Base-by-base conservation (phyloP, 2,797 vertebrate species). In the Acipenser transmontanus region DNA sequence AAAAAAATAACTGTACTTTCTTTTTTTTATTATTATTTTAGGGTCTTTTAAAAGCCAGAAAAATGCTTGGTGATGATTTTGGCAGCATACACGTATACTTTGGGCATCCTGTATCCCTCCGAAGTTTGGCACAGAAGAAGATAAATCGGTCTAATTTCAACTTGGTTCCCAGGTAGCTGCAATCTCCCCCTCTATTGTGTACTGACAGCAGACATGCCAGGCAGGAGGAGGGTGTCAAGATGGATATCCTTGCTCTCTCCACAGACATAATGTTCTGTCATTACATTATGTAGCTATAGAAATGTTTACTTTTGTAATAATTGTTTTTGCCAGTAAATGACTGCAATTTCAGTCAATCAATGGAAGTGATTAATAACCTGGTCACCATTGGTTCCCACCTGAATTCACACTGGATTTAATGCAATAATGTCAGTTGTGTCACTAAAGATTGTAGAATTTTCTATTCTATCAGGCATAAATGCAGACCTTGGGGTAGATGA, bases 21-120 rank as follows among this genome's bases (percentile, higher is more conserved):
- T 11, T 57, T 13, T 13, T 57, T 13, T 11, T 57, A 34, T 34
- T 34, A 34, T 8, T 54, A 74, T 68, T 17, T 1, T 52, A 99
- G 97, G 96, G 95, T 61, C 85, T 99, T 73, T 84, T 99, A 72
- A 98, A 97, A 84, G 96, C 97, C 76, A 92, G 97, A 63, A 93
- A 79, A 78, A 84, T 99, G 69, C 92, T 99, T 63, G 93, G 84
- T 76, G 93, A 99, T 70, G 92, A 94, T 84, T 99, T 94, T 68
- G 97, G 97, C 77, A 95, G 84, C 47, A 92, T 99, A 80, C 93
- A 98, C 0, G 85, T 98, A 2, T 96, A 96, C 62, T 87, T 99
- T 59, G 95, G 95, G 61, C 91, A 93, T 8, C 97, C 97, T 0
- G 84, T 98, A 59, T 99, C 97, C 0, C 86, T 98, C 14, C 89